Evolutionary conservation across 2,888 invertebrate genomes (phyloP), one percentile per base, ranked within the genome.

Genomic region (Scaptomyza flava): DNA sequence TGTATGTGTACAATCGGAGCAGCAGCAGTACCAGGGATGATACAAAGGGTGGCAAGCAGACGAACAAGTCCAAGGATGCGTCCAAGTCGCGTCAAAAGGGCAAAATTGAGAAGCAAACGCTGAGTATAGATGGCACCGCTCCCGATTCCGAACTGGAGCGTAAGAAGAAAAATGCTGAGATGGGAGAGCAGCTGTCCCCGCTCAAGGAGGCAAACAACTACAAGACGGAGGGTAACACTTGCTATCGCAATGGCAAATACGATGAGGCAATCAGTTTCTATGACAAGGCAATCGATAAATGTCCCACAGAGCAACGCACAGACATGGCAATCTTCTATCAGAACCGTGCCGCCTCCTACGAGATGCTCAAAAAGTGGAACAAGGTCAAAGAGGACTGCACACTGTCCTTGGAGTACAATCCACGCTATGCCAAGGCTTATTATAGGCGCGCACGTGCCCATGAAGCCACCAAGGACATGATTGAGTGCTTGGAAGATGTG

Each of bases 291-390:
- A 99, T 99, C 57, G 97, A 98, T 81, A 93, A 96, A 34, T 98
- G 98, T 87, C 96, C 97, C 0, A 92, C 93, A 70, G 94, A 96
- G 60, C 94, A 95, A 80, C 93, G 93, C 30, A 93, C 94, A 1
- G 97, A 97, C 79, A 92, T 98, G 59, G 96, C 98, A 0, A 98
- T 97, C 14, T 98, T 97, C 92, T 98, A 98, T 91, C 99, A 99
- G 91, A 99, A 99, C 91, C 95, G 98, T 83, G 99, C 98, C 11
- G 99, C 98, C 14, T 97, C 98, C 45, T 97, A 97, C 91, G 98
- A 98, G 91, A 96, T 98, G 91, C 93, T 98, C 89, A 95, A 96
- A 92, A 96, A 96, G 92, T 96, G 96, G 94, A 94, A 94, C 68
- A 94, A 95, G 74, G 98, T 98, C 0, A 96, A 97, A 87, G 94